Percentiles rank a stretch among this genome's conserved stretches.
These are phyloP conservation scores for Spisula solida DNA, from an alignment of 2,888 invertebrate genomes.

Conservation along the genomic window DNA sequence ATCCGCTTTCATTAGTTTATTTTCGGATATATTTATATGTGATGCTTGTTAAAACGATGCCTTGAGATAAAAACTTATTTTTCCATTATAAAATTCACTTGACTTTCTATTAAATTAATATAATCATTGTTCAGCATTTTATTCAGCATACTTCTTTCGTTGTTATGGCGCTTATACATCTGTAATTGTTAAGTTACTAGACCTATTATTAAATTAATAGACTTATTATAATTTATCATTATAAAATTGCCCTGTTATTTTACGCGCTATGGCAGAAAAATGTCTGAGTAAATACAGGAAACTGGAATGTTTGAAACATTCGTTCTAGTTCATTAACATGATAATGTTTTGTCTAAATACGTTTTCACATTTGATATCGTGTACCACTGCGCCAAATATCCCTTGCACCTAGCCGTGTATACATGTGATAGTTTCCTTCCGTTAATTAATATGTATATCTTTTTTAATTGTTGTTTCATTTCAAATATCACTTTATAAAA, in stretches of 20 bases:
- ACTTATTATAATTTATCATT: no score
- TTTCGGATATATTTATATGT: conserved; percentile 14
- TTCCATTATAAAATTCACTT: neutral
- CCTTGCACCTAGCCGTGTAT: neutral
- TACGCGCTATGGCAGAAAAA: no score
- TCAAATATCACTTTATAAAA: neutral
- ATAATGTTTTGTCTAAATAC: no score
- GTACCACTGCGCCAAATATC: neutral
- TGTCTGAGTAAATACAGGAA: no score
- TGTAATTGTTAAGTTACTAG: no score
- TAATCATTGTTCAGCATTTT: neutral
- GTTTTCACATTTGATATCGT: no score
- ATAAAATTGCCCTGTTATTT: no score
- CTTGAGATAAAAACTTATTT: neutral
- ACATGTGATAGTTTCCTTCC: neutral
- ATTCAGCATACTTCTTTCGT: neutral
- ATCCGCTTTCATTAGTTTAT: neutral
- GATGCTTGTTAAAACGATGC: conserved; percentile 13
- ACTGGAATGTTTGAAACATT: no score
- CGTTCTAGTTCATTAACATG: no score
- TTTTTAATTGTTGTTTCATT: conserved; percentile 2
- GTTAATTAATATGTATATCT: neutral
- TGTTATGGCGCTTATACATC: neutral
- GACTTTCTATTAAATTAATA: neutral
- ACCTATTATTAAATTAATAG: no score